These are phyloP conservation scores for Drosophila sordidula DNA, from an alignment of 2,888 invertebrate genomes.

Conservation along the genomic window DNA sequence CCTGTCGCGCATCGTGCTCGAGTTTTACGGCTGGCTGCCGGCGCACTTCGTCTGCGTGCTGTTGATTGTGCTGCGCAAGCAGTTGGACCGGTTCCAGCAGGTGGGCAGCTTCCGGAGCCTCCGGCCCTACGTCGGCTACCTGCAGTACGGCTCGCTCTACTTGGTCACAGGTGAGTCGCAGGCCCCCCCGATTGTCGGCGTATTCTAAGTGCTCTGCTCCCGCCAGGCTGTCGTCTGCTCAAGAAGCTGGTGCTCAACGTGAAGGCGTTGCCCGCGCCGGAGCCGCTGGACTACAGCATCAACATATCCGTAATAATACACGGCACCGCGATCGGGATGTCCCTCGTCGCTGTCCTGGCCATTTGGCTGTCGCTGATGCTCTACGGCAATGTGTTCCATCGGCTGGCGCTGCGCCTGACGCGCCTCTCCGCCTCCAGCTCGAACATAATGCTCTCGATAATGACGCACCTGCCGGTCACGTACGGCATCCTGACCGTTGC, in stretches of 20 bases:
- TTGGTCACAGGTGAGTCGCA: constrained; percentile 75
- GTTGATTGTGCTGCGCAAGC: constrained; percentile 87
- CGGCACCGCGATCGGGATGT: constrained; percentile 71
- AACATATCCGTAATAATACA: constrained; percentile 74
- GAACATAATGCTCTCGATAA: constrained; percentile 87
- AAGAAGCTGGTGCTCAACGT: constrained; percentile 66
- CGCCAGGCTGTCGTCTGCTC: constrained; percentile 72
- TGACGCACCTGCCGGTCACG: constrained; percentile 89
- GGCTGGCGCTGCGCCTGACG: constrained; percentile 70
- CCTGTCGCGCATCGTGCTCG: constrained; percentile 88
- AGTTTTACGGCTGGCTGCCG: constrained; percentile 88
- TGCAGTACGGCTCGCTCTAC: constrained; percentile 86
- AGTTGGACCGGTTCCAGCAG: constrained; percentile 85
- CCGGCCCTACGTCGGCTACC: constrained; percentile 87
- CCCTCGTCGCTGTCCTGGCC: constrained; percentile 59
- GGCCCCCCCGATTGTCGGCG: too few relatives aligned
- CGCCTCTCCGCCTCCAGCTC: constrained; percentile 61
- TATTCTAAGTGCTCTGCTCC: too few relatives aligned
- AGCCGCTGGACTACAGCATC: constrained; percentile 67
- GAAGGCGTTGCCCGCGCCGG: constrained; percentile 59
- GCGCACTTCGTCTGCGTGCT: constrained; percentile 89
- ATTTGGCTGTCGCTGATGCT: constrained; percentile 68
- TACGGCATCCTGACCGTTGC: constrained; percentile 88
- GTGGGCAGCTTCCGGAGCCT: constrained; percentile 84
- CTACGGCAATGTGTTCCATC: constrained; percentile 69